phyloP scores from a whole-genome alignment of 2,113 vertebrate species.

The Pterophyllum scalare region DNA sequence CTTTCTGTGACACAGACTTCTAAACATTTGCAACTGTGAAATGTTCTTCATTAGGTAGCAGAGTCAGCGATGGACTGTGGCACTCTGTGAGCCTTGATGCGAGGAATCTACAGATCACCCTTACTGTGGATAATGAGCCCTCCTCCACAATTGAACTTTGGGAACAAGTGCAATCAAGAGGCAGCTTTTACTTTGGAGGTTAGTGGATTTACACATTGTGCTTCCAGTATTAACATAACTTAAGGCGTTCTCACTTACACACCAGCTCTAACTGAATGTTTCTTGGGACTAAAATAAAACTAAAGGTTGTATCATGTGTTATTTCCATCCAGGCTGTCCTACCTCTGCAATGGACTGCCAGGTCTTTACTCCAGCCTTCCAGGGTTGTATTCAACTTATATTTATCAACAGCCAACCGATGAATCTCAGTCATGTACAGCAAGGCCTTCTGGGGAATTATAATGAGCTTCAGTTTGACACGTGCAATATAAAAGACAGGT shows the following conservation, averaged over 20 bases:
- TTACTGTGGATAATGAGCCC: constrained; percentile 87
- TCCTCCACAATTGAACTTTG: constrained; percentile 83
- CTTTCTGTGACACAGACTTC: neutral
- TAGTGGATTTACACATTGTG: constrained; percentile 8
- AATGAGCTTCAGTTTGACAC: constrained; percentile 94
- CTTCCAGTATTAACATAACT: neutral
- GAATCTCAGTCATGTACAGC: constrained; percentile 91
- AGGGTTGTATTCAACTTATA: constrained; percentile 96
- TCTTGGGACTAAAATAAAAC: neutral
- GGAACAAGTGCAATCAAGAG: constrained; percentile 85
- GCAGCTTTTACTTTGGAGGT: constrained; percentile 93
- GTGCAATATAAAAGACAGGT: constrained; percentile 98
- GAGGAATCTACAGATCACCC: constrained; percentile 85
- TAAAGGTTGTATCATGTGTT: neutral
- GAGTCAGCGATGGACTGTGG: constrained; percentile 93
- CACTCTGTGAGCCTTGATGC: constrained; percentile 88
- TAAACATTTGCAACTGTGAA: too few relatives aligned
- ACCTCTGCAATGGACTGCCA: constrained; percentile 80
- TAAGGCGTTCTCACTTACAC: neutral
- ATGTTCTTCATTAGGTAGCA: constrained; percentile 79
- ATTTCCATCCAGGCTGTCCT: constrained; percentile 86
- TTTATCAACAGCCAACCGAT: constrained; percentile 93
- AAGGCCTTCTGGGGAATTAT: constrained; percentile 92
- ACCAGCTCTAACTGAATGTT: neutral
- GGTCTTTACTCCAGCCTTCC: constrained; percentile 88